These are phyloP conservation scores for Heliconius congener DNA, from an alignment of 1,140 invertebrate species.

Conservation along the genomic window DNA sequence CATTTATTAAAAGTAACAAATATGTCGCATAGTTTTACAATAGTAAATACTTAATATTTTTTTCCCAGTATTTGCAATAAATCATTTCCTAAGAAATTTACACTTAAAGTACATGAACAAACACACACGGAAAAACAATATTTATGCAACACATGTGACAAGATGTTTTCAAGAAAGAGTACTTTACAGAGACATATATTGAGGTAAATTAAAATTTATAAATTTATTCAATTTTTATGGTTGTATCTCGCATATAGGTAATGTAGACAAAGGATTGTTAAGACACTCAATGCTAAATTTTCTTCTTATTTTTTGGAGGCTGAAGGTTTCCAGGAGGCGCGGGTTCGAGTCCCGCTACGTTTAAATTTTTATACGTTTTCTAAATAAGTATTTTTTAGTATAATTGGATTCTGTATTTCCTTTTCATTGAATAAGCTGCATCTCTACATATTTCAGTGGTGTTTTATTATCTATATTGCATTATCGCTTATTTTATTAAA, in stretches of 20 bases:
- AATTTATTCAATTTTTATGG: too few species aligned
- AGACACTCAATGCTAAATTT: neutral
- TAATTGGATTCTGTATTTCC: too few species aligned
- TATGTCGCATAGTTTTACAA: neutral
- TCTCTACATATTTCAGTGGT: too few species aligned
- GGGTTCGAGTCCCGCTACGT: too few species aligned
- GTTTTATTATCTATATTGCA: too few species aligned
- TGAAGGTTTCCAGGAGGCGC: too few species aligned
- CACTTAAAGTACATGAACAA: constrained; percentile 81
- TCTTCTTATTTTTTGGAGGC: neutral
- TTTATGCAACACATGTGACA: constrained; percentile 79
- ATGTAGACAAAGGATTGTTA: neutral
- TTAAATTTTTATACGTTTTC: too few species aligned
- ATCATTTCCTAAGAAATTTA: constrained; percentile 52
- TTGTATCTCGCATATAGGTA: too few species aligned
- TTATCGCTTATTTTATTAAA: too few species aligned
- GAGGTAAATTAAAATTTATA: constrained; percentile 36
- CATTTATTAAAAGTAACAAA: neutral
- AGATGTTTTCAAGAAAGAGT: constrained; percentile 45
- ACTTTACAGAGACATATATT: constrained; percentile 47
- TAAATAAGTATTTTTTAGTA: too few species aligned
- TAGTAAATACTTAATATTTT: neutral
- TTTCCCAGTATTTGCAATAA: constrained; percentile 56
- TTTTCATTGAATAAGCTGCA: too few species aligned
- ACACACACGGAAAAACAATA: constrained; percentile 82